Percentiles rank a stretch among this genome's conserved stretches.
Conservation (phyloP, 2,888 invertebrate species). For the Hedya salicella region DNA sequence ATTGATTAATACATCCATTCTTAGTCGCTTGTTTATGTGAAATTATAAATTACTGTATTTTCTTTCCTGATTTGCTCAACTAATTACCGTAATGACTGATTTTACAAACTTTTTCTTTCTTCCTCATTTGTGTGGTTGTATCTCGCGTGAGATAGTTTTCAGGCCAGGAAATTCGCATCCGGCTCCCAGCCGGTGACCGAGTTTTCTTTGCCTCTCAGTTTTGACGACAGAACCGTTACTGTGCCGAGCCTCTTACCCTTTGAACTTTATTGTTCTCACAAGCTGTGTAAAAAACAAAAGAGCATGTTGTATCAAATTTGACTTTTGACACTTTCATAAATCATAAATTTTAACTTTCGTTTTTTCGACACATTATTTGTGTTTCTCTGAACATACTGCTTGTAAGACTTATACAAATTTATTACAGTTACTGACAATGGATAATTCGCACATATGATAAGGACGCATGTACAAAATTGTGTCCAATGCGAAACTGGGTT, state of each 20-base stretch:
- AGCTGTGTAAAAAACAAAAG: conserved; percentile 12
- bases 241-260: conserved; percentile 16
- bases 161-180: conserved; percentile 22
- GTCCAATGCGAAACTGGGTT: conserved; percentile 27
- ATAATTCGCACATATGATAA: neutral
- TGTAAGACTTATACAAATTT: neutral
- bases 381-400: no score
- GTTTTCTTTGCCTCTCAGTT: conserved; percentile 13
- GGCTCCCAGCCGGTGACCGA: conserved; percentile 3
- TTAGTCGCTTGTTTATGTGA: neutral
- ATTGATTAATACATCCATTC: neutral
- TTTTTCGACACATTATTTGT: no score
- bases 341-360: no score
- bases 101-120: no score
- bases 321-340: no score
- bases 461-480: conserved; percentile 12
- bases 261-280: conserved; percentile 38
- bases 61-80: neutral
- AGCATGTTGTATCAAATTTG: no score
- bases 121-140: conserved; percentile 7
- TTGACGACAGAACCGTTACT: conserved; percentile 12
- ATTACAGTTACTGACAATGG: neutral
- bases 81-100: neutral
- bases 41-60: neutral
- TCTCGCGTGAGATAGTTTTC: conserved; percentile 3